Base-by-base conservation (phyloP, 2,797 vertebrate species). In the Acomys russatus region DNA sequence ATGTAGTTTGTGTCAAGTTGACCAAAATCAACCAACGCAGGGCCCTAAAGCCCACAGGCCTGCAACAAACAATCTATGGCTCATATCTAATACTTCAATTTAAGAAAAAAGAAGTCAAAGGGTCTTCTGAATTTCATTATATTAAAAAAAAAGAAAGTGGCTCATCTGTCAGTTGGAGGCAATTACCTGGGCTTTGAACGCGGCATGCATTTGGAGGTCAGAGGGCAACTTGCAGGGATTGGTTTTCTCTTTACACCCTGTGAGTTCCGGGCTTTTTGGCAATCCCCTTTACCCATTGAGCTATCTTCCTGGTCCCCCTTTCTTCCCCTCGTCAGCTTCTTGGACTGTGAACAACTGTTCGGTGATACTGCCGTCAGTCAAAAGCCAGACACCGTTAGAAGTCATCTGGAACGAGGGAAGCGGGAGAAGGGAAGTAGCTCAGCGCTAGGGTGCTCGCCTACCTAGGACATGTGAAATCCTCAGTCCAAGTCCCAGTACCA, bases 61-160 rank as follows among this genome's bases (percentile, higher is more conserved):
- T 86, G 38, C 3, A 30, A 74, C 82, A 92, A 92, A 66, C n/a
- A 73, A 95, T 92, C 74, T 73, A 80, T 96, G 82, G 94, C 82
- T 94, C 78, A 76, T 44, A 63, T 17, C 68, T 91, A 78, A 82
- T 73, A 59, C n/a, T 88, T 23, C 0, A 25, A 73, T 17, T 35
- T 28, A 94, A n/a, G 44, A 44, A 44, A 71, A 86, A 89, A 77
- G 33, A 64, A 49, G 80, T 33, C 12, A 91, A 88, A 94, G 56
- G 63, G 44, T 93, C 71, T 90, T 66, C 76, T 64, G 90, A 61
- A 96, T 64, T 20, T 96, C 61, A 5, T 30, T 80, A 77, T 89
- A 4, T 38, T 38, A 73, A 80, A 23, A 49, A 61, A 71, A 73
- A 73, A 80, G 25, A 49, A 61, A 71, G 23, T 88, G 76, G 68